Evolutionary conservation across 2,888 invertebrate genomes (phyloP).

Genomic region (Ichneumoninae sp.): DNA sequence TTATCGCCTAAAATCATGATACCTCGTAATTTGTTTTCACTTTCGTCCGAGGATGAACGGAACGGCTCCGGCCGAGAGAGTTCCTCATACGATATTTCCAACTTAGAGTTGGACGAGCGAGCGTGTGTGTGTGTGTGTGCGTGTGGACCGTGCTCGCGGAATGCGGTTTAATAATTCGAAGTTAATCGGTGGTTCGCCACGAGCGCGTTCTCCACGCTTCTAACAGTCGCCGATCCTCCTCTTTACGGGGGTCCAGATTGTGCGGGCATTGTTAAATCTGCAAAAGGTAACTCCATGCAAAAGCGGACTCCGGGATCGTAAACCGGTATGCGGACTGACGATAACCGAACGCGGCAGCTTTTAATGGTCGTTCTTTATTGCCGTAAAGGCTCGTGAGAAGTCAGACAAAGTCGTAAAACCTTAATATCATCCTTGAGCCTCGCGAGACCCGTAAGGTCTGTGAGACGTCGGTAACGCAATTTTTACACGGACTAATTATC

Average conservation of each 20-base stretch:
- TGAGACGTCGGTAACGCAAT: constrained; percentile 10
- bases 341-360: background rate
- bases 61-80: constrained; percentile 18
- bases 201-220: constrained; percentile 44
- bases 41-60: constrained; percentile 36
- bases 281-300: constrained; percentile 65
- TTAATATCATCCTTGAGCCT: constrained; percentile 31
- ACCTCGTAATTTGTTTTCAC: constrained; percentile 33
- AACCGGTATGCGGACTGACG: constrained; percentile 18
- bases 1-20: background rate
- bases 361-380: constrained; percentile 14
- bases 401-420: constrained; percentile 20
- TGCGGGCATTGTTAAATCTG: constrained; percentile 66
- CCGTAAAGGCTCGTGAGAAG: constrained; percentile 19
- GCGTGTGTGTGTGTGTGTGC: background rate
- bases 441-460: constrained; percentile 18
- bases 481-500: background rate
- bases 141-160: constrained; percentile 49
- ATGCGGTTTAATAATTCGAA: constrained; percentile 68
- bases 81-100: constrained; percentile 31
- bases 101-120: background rate
- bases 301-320: constrained; percentile 28
- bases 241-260: constrained; percentile 59
- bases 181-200: constrained; percentile 63
- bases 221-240: constrained; percentile 64